These are phyloP conservation scores for Onychostruthus taczanowskii DNA, from an alignment of 2,113 vertebrate species.

Conservation along the genomic window DNA sequence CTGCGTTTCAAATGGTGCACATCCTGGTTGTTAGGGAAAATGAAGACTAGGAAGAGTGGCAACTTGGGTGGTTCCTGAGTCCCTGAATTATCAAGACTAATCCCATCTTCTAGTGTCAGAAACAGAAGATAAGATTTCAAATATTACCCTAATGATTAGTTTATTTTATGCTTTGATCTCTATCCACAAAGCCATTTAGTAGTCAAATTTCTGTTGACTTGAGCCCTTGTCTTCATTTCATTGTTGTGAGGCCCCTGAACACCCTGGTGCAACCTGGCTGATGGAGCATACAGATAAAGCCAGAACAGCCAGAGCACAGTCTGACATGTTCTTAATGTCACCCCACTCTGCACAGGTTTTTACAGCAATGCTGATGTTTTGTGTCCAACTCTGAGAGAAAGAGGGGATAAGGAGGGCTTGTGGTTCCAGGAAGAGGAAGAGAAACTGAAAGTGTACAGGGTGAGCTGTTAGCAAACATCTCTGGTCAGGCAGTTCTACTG, in stretches of 20 bases:
- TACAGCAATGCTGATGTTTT: neutral
- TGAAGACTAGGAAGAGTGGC: neutral
- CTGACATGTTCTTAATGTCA: neutral
- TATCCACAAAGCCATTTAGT: neutral
- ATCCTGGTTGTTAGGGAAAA: neutral
- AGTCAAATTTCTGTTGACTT: neutral
- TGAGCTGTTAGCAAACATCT: neutral
- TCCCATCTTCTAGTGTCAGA: neutral
- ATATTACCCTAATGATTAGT: neutral
- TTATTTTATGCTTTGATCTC: neutral
- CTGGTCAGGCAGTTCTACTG: neutral
- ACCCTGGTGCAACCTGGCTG: accelerated
- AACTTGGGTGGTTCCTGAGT: neutral
- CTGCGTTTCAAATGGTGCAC: neutral
- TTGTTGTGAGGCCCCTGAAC: neutral
- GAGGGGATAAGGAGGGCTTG: neutral
- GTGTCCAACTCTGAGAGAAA: neutral
- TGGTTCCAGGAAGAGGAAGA: neutral
- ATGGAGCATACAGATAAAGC: neutral
- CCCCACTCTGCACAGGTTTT: neutral
- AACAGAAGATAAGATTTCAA: neutral
- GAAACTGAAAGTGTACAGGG: neutral
- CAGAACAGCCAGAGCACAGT: neutral
- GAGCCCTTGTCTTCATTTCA: neutral
- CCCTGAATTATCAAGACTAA: neutral